Conservation (phyloP, 2,113 vertebrate species). For the Ammodytes dubius region DNA sequence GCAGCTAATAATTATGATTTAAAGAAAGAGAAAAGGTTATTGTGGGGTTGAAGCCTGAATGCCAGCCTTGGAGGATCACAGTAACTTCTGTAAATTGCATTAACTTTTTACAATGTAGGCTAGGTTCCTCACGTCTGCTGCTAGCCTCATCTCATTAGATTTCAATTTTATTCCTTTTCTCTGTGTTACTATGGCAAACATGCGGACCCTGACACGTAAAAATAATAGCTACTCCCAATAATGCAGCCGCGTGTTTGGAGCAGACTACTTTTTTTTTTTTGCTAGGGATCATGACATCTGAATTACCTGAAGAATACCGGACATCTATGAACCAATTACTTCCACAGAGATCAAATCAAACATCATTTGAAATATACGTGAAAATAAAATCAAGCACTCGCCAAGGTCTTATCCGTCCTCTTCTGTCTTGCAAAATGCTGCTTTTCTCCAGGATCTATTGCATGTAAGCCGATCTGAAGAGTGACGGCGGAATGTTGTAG, state of each 20-base stretch:
- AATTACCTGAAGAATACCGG: conserved; percentile 92
- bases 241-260: conserved; percentile 83
- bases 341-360: conserved; percentile 80
- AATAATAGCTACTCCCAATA: conserved; percentile 91
- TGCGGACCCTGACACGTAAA: conserved; percentile 85
- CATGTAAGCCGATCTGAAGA: conserved; percentile 79
- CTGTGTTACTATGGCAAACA: conserved; percentile 86
- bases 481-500: conserved; percentile 24
- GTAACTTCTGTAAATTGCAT: conserved; percentile 71
- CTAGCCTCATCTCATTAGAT: conserved; percentile 85
- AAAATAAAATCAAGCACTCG: conserved; percentile 60
- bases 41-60: conserved; percentile 37
- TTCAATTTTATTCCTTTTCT: conserved; percentile 84
- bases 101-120: conserved; percentile 64
- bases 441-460: conserved; percentile 71
- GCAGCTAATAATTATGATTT: conserved; percentile 52
- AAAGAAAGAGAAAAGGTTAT: conserved; percentile 13
- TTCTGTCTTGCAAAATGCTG: conserved; percentile 76
- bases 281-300: conserved; percentile 88
- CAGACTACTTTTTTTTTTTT: conserved; percentile 73
- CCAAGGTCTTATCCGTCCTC: conserved; percentile 65
- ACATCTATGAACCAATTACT: conserved; percentile 95
- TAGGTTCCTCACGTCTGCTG: conserved; percentile 76
- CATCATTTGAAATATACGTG: conserved; percentile 77
- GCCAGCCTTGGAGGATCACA: conserved; percentile 52